phyloP scores from a whole-genome alignment of 2,888 invertebrate genomes.

The Synergus laeviventris region DNA sequence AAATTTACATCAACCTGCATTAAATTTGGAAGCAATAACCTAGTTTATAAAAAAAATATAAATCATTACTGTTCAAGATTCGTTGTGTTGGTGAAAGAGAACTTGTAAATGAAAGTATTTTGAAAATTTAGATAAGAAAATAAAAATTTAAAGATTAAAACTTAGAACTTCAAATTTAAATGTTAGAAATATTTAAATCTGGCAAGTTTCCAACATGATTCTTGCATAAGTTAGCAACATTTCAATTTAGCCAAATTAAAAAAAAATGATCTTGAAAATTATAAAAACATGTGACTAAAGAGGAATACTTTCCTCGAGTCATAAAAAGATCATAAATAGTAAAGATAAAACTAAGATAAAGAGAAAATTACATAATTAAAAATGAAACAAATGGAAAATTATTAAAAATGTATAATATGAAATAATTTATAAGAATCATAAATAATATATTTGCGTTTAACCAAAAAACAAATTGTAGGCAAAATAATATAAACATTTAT shows the following conservation, averaged over 20 bases:
- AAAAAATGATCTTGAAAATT: not conserved
- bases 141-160: not conserved
- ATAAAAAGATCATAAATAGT: not conserved
- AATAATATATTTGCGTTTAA: too few species aligned
- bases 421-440: not conserved
- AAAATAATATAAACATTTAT: too few species aligned
- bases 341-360: not conserved
- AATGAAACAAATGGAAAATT: not conserved
- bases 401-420: not conserved
- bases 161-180: not conserved
- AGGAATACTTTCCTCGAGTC: not conserved
- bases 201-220: not conserved
- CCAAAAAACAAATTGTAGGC: too few species aligned
- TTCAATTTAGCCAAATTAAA: not conserved
- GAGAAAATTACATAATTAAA: not conserved
- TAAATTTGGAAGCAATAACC: not conserved
- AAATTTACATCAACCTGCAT: not conserved
- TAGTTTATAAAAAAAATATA: conserved; percentile 2
- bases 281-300: not conserved
- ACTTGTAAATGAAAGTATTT: not conserved
- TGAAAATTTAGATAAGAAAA: not conserved
- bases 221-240: not conserved
- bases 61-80: not conserved
- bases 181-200: not conserved
- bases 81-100: not conserved